These are phyloP conservation scores for Enteromius argenteus DNA, from an alignment of 2,797 vertebrate genomes.

Conservation along the genomic window DNA sequence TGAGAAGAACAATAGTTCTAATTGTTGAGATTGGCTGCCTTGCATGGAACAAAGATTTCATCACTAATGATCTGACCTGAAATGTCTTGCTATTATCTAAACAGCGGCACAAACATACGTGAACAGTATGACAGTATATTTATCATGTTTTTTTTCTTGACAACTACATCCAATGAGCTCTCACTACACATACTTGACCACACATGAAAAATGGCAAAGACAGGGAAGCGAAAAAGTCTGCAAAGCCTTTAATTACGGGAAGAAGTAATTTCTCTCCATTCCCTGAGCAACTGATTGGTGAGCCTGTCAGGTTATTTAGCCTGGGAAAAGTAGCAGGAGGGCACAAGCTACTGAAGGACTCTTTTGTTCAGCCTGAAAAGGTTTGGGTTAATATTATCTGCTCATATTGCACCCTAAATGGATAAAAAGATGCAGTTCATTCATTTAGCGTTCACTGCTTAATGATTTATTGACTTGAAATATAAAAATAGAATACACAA, in stretches of 20 bases:
- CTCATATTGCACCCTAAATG: constrained; percentile 26
- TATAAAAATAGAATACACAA: neutral
- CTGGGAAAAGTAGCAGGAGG: constrained; percentile 61
- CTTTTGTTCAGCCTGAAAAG: constrained; percentile 62
- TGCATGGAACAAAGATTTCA: neutral
- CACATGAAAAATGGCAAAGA: constrained; percentile 51
- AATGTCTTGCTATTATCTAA: neutral
- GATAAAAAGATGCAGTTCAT: constrained; percentile 3
- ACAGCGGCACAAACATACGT: neutral
- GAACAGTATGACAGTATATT: neutral
- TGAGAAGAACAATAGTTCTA: neutral
- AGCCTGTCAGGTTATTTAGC: constrained; percentile 47
- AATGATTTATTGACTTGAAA: neutral
- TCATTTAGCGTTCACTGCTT: neutral
- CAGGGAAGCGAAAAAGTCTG: constrained; percentile 54
- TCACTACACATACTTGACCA: constrained; percentile 14
- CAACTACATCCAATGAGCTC: constrained; percentile 12
- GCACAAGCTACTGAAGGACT: constrained; percentile 41
- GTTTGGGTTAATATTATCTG: constrained; percentile 63
- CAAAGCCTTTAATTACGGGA: constrained; percentile 63
- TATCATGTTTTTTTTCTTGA: neutral
- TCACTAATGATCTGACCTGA: neutral
- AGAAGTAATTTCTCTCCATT: constrained; percentile 25
- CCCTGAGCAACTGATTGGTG: constrained; percentile 35
- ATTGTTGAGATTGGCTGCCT: neutral